Conservation (phyloP, 2,797 vertebrate genomes). For the Channallabes apus region DNA sequence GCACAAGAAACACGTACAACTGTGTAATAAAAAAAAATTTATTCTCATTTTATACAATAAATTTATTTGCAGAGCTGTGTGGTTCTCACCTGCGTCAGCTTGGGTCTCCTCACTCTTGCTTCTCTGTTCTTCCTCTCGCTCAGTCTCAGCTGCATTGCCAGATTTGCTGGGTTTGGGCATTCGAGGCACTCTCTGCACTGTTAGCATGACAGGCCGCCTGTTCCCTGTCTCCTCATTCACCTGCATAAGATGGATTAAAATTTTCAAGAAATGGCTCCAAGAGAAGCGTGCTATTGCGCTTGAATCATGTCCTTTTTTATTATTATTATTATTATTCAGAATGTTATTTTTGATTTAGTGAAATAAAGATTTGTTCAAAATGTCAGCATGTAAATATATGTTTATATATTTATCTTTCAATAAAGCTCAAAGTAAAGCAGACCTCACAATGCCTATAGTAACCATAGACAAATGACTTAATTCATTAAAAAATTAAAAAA, state of each 20-base stretch:
- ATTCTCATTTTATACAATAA: background rate
- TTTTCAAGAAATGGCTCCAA: background rate
- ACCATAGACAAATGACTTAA: background rate
- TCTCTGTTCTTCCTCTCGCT: constrained; percentile 80
- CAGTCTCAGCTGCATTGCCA: constrained; percentile 79
- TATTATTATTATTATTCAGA: background rate
- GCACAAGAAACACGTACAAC: background rate
- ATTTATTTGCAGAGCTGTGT: background rate
- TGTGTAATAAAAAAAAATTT: background rate
- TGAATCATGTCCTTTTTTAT: background rate
- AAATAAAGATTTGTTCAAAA: background rate
- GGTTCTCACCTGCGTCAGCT: constrained; percentile 62
- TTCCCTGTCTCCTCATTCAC: constrained; percentile 97
- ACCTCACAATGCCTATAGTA: background rate
- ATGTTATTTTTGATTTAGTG: background rate
- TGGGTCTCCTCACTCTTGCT: constrained; percentile 71
- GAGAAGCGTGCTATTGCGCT: too few relatives aligned
- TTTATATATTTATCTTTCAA: background rate
- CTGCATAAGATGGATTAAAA: constrained; percentile 61
- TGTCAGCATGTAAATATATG: background rate
- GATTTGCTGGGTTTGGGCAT: constrained; percentile 80
- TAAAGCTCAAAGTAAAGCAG: background rate
- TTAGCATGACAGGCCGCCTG: constrained; percentile 92
- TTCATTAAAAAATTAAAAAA: too few relatives aligned
- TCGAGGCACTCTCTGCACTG: constrained; percentile 85